These are phyloP conservation scores for Scaptomyza flava DNA, from an alignment of 2,888 invertebrate genomes.

Conservation along the genomic window DNA sequence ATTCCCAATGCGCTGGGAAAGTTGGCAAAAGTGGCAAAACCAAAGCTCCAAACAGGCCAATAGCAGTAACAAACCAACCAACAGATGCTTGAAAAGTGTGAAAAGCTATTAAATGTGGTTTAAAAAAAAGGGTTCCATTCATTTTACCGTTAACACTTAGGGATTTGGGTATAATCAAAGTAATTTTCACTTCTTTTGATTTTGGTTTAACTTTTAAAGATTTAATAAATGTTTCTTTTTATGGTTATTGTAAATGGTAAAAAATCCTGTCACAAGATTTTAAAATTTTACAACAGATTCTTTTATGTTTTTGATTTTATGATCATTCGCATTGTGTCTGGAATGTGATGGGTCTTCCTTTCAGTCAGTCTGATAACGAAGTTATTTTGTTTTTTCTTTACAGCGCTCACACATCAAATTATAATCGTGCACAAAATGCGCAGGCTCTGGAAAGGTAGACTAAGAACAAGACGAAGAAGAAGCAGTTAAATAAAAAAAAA, in stretches of 20 bases:
- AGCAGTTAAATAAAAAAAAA: constrained; percentile 7
- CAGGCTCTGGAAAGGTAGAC: constrained; percentile 23
- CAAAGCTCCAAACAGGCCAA: constrained; percentile 5
- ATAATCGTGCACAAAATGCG: constrained; percentile 40
- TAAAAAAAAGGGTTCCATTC: neutral
- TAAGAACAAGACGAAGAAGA: neutral
- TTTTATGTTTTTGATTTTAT: too few relatives aligned
- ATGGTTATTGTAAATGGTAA: neutral
- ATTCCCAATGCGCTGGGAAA: constrained; percentile 58
- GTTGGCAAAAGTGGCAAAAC: constrained; percentile 31
- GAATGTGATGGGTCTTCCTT: constrained; percentile 29
- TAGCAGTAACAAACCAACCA: neutral
- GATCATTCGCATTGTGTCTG: constrained; percentile 10
- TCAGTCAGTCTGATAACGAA: constrained; percentile 35
- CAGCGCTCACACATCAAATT: constrained; percentile 60
- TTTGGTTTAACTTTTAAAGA: neutral
- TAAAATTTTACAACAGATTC: too few relatives aligned
- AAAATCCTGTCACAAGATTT: neutral
- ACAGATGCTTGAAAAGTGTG: constrained; percentile 11
- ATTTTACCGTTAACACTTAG: neutral
- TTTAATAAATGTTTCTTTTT: neutral
- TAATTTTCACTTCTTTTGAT: neutral
- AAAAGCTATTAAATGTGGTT: constrained; percentile 8
- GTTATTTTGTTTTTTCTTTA: constrained; percentile 55
- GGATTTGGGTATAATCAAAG: neutral